These are phyloP conservation scores for Achroia grisella DNA, from an alignment of 1,140 invertebrate genomes.

Conservation along the genomic window DNA sequence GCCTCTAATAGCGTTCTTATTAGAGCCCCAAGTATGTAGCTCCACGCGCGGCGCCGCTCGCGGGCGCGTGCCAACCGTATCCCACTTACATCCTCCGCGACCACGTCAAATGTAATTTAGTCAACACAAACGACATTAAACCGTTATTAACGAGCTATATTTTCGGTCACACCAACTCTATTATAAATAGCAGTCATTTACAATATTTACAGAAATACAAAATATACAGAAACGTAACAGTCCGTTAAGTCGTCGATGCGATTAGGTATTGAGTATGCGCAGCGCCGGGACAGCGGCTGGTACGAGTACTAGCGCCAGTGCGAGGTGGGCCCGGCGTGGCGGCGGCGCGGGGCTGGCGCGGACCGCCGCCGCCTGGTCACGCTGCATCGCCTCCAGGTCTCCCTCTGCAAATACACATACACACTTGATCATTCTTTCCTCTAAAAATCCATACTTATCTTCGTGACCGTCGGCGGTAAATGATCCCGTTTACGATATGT, in stretches of 20 bases:
- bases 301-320: neutral
- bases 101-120: neutral
- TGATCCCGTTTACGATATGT: too few relatives aligned
- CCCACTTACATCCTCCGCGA: neutral
- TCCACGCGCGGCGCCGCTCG: neutral
- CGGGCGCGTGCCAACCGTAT: neutral
- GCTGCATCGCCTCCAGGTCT: slow-evolving; percentile 42
- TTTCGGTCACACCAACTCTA: neutral
- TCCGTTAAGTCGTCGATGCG: neutral
- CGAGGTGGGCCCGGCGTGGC: slow-evolving; percentile 3
- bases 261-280: neutral
- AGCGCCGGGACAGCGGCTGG: too few relatives aligned
- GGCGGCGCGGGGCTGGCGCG: slow-evolving; percentile 6
- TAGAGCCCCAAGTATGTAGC: slow-evolving; percentile 9
- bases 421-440: neutral
- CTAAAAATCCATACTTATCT: too few relatives aligned
- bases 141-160: slow-evolving; percentile 1
- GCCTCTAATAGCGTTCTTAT: slow-evolving; percentile 13
- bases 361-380: slow-evolving; percentile 29
- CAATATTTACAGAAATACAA: slow-evolving; percentile 11
- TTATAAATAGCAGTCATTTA: slow-evolving; percentile 6
- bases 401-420: slow-evolving; percentile 10
- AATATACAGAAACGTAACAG: slow-evolving; percentile 5
- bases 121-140: slow-evolving; percentile 1
- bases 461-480: too few relatives aligned